phyloP scores from a whole-genome alignment of 2,113 vertebrate genomes.

The Larimichthys crocea region DNA sequence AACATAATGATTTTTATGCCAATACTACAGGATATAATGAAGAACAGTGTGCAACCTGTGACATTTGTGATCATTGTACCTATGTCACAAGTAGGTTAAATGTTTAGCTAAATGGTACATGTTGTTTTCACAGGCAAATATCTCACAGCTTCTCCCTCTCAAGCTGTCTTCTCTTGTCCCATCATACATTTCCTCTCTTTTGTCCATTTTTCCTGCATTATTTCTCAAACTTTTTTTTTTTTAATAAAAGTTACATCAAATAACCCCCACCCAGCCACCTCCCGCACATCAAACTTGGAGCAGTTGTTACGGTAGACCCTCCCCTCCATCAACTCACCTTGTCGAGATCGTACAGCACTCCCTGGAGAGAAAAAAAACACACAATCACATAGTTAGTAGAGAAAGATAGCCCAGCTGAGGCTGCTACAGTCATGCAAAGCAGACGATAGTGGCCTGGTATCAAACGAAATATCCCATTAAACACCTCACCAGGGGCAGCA shows the following conservation, averaged over 20 bases:
- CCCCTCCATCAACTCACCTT: slow-evolving; percentile 87
- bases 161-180: background rate
- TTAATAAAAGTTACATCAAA: too few relatives aligned
- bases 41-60: background rate
- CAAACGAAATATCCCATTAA: slow-evolving; percentile 18
- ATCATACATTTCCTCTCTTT: slow-evolving; percentile 11
- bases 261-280: background rate
- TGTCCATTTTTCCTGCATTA: slow-evolving; percentile 4
- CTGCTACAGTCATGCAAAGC: slow-evolving; percentile 31
- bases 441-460: slow-evolving; percentile 27
- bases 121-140: slow-evolving; percentile 10
- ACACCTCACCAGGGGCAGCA: slow-evolving; percentile 8
- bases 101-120: background rate
- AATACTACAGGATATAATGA: slow-evolving; percentile 9
- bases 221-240: slow-evolving; percentile 4
- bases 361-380: slow-evolving; percentile 82
- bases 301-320: slow-evolving; percentile 8
- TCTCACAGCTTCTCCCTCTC: slow-evolving; percentile 1
- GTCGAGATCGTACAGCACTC: slow-evolving; percentile 97
- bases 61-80: background rate
- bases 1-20: background rate
- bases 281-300: slow-evolving; percentile 1
- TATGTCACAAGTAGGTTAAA: background rate
- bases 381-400: slow-evolving; percentile 54
- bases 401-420: slow-evolving; percentile 9